Base-by-base conservation (phyloP, 2,888 invertebrate species). In the Kryphioiulus occultus region DNA sequence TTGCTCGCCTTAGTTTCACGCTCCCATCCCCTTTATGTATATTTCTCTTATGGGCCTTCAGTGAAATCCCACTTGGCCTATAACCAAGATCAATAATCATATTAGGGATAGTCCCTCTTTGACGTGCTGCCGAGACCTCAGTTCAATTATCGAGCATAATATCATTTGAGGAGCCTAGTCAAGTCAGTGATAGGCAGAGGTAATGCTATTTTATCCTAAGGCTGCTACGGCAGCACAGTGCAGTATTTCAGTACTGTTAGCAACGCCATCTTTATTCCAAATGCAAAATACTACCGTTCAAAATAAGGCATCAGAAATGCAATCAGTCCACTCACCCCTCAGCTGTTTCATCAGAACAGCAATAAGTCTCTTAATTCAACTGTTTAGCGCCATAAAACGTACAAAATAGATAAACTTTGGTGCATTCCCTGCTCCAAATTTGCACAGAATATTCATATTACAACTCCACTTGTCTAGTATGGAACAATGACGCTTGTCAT, bases 11-110 rank as follows among this genome's bases (percentile, higher is more conserved):
- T 85, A 42, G 85, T 85, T 85, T 85, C 42, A 39, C 85, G 85
- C 85, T 85, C 35, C 86, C 42, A 86, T 32, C 86, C 86, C 86
- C 47, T 47, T 86, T 47, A 42, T 42, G 42, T 44, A 42, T 85
- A 44, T 85, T 47, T 85, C 85, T 85, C 30, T 85, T 42, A 85
- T 44, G 85, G 47, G 85, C 85, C 47, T 42, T 85, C 85, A 47
- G 47, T 47, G 42, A 85, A 85, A 85, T 85, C 85, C 85, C 85
- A 22, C 85, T 85, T 85, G 85, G 85, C 85, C 85, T 85, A 85
- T 85, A 85, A 85, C 85, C 85, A 85, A 85, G 85, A 85, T 85
- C 85, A 85, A 85, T 85, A 85, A 85, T 85, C 85, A 47, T 85
- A 85, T 85, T 85, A 85, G 85, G 84, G 30, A 30, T 85, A 44